phyloP scores from a whole-genome alignment of 2,113 vertebrate species.

The Acanthisitta chloris region DNA sequence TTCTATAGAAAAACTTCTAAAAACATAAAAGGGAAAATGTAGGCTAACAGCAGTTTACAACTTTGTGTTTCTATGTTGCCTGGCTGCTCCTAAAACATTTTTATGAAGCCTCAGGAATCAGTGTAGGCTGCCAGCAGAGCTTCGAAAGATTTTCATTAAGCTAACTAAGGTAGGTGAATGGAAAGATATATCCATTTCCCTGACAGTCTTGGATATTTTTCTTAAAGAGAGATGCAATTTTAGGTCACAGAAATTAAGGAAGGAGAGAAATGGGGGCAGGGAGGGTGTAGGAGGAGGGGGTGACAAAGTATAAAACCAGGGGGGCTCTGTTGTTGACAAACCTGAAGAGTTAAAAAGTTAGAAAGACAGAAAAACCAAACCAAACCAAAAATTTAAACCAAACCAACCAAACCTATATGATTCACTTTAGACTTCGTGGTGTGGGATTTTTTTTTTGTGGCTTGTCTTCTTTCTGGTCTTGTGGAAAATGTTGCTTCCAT shows the following conservation, averaged over 20 bases:
- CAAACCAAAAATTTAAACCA: background rate
- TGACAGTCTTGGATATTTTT: background rate
- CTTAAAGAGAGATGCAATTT: background rate
- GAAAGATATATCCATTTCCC: background rate
- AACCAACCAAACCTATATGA: background rate
- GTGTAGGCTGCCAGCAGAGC: background rate
- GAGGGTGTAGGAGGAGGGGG: no score
- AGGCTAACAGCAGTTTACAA: background rate
- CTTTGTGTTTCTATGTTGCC: background rate
- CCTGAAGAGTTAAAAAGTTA: background rate
- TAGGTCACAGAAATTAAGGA: background rate
- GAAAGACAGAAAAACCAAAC: background rate
- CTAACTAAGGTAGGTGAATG: background rate
- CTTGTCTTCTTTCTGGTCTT: background rate
- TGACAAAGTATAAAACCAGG: background rate
- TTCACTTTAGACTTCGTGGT: background rate
- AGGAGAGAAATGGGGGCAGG: no score
- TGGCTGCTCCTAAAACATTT: background rate
- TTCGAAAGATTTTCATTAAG: background rate
- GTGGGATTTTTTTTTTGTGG: background rate
- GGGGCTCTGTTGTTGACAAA: background rate
- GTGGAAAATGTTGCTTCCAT: constrained; percentile 35
- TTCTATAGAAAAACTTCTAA: background rate
- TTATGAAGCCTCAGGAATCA: background rate
- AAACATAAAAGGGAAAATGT: background rate